Evolutionary conservation across 64 coral and sea anemone genomes (phyloP), one percentile per base, ranked within the genome.

Genomic region (Porites lutea): DNA sequence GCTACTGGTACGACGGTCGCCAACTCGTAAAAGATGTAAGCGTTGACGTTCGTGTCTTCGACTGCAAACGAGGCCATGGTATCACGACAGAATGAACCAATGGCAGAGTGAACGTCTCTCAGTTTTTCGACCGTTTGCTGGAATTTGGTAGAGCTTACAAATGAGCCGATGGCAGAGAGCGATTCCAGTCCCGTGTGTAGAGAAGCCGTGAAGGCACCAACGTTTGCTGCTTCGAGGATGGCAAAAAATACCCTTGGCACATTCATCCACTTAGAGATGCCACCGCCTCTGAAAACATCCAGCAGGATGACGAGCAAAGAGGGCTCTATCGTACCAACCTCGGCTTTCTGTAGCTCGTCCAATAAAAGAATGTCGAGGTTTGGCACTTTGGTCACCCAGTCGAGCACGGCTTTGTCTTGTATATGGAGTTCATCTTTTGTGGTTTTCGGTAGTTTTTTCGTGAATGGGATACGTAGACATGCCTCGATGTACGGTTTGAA

Each of bases 351-450:
- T 43, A 73, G 27, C 14, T 73, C 5, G 0, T 2, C 14, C 11
- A 14, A 11, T 13, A 73, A 13, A 11, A 46, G 13, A 13, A 1
- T 73, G 27, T 73, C 37, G 9, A 73, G 47, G 14, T 73, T 46
- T 6, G 2, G 6, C 4, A 46, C 12, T 1, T 2, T 45, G 8
- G 71, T 13, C 71, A 73, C 7, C 71, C 0, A 15, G 6, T 13
- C 8, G 2, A 73, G 37, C 7, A 73, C 27, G 27, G 6, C 6
- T 47, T 9, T 45, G 11, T 8, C 10, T 45, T 7, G 27, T 45
- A 3, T 45, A 0, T 2, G 27, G 2, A 64, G 16, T 1, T 73
- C 71, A 0, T 46, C 4, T 0, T 2, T 0, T 2, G 0, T 13
- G 13, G 71, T 9, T 4, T 22, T 46, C 23, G 27, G 44, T 2